phyloP scores from a whole-genome alignment of 2,113 vertebrate genomes.

The Megaceryle maxima region DNA sequence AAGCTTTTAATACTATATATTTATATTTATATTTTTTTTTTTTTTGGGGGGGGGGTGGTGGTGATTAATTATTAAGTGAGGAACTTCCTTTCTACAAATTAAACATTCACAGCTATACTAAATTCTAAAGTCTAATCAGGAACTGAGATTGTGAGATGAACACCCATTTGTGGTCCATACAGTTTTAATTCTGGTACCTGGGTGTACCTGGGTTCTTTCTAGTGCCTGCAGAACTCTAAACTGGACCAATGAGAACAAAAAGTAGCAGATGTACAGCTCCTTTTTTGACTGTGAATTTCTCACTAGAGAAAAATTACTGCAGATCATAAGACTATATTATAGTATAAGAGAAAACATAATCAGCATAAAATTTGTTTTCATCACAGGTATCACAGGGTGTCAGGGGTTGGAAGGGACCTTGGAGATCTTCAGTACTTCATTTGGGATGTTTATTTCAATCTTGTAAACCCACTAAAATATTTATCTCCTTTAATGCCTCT shows the following conservation, averaged over 20 bases:
- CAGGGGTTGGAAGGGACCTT: no score
- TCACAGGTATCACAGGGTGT: no score
- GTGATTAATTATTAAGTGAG: background rate
- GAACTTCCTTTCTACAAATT: background rate
- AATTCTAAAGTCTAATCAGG: background rate
- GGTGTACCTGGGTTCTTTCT: background rate
- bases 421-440: background rate
- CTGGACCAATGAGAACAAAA: background rate
- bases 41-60: background rate
- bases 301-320: background rate
- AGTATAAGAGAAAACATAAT: background rate
- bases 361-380: background rate
- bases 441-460: background rate
- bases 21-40: no score
- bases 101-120: background rate
- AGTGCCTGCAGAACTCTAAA: background rate
- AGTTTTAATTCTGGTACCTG: background rate
- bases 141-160: no score
- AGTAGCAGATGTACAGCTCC: background rate
- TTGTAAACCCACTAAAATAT: background rate
- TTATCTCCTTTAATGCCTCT: background rate
- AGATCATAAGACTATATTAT: background rate
- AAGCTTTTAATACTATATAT: fast-evolving
- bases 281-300: background rate
- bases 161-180: background rate